Conservation (phyloP, 2,797 vertebrate species). For the Crypturellus tataupa region DNA sequence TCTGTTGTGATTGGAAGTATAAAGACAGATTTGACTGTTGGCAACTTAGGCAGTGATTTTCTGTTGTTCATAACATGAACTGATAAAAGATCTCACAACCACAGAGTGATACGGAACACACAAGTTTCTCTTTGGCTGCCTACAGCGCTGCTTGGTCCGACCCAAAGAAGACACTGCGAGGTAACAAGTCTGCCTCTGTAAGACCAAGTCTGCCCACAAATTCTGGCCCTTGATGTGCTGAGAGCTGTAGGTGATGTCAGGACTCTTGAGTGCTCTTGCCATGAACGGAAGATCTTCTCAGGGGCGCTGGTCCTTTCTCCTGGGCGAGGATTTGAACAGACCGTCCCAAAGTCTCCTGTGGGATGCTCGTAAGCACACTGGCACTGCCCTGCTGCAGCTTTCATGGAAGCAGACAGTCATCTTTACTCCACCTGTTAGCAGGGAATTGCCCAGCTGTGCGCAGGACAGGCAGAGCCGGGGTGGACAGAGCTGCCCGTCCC, state of each 20-base stretch:
- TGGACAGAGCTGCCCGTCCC: background rate
- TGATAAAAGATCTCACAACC: background rate
- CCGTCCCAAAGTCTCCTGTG: background rate
- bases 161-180: fast-evolving
- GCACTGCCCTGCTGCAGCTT: fast-evolving
- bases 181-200: too few species aligned
- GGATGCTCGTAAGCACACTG: fast-evolving
- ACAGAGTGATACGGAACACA: fast-evolving
- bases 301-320: background rate
- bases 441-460: background rate
- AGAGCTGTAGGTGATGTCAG: background rate
- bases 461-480: too few species aligned
- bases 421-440: background rate
- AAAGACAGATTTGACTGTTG: background rate
- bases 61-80: background rate
- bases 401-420: fast-evolving
- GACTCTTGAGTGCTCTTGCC: background rate
- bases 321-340: fast-evolving
- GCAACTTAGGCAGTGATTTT: background rate
- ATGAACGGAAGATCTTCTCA: fast-evolving
- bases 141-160: fast-evolving
- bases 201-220: background rate
- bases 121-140: fast-evolving
- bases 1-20: background rate
- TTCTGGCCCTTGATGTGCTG: fast-evolving